phyloP scores from a whole-genome alignment of 2,797 vertebrate genomes.

The Sebastes flavidus region DNA sequence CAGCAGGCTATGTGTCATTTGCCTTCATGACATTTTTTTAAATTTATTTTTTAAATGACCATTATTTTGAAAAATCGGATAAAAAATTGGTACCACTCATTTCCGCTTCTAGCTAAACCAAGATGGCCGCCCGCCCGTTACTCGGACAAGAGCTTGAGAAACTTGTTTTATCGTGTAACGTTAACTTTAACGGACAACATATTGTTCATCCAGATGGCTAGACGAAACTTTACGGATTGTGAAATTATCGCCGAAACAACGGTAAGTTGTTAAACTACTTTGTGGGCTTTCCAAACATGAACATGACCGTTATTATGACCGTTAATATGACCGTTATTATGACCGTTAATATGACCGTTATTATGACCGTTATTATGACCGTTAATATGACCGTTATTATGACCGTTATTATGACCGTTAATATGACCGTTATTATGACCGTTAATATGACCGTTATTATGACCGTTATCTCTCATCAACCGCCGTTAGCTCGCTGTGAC shows the following conservation, averaged over 20 bases:
- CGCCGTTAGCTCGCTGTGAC: not conserved
- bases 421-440: not conserved
- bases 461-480: too few relatives aligned
- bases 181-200: not conserved
- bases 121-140: not conserved
- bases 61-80: too few relatives aligned
- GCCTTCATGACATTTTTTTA: too few relatives aligned
- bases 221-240: not conserved
- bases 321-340: too few relatives aligned
- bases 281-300: not conserved
- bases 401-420: too few relatives aligned
- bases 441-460: rapidly evolving
- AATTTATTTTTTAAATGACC: too few relatives aligned
- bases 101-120: not conserved
- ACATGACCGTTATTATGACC: not conserved
- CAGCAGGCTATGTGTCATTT: too few relatives aligned
- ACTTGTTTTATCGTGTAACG: not conserved
- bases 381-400: not conserved
- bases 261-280: not conserved
- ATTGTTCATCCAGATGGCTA: too few relatives aligned
- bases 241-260: not conserved
- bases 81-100: too few relatives aligned
- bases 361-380: too few relatives aligned
- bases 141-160: not conserved
- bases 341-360: not conserved